These are phyloP conservation scores for Lomographa bimaculata DNA, from an alignment of 2,888 invertebrate genomes.

Conservation along the genomic window DNA sequence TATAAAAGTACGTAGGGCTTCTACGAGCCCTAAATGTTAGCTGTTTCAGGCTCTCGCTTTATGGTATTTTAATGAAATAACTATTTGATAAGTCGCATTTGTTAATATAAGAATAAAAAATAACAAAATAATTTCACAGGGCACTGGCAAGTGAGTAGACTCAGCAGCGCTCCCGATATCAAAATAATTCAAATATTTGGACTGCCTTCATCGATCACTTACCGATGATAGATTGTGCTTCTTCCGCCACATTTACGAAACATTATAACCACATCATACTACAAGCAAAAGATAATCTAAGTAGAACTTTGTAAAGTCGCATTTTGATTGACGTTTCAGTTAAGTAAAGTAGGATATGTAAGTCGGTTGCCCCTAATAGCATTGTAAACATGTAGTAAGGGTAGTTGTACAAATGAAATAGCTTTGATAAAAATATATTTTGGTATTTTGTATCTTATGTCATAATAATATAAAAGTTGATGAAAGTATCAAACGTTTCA, in stretches of 20 bases:
- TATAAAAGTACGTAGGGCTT: too few relatives aligned
- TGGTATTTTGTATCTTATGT: too few relatives aligned
- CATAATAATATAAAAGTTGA: too few relatives aligned
- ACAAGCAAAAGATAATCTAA: slow-evolving; percentile 24
- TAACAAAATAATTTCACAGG: slow-evolving; percentile 18
- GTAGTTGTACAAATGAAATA: too few relatives aligned
- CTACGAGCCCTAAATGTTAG: too few relatives aligned
- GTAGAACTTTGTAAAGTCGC: not conserved
- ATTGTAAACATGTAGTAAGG: slow-evolving; percentile 13
- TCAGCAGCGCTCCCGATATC: slow-evolving; percentile 36
- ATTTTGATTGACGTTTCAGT: slow-evolving; percentile 15
- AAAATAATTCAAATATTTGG: slow-evolving; percentile 76
- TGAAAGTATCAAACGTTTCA: too few relatives aligned
- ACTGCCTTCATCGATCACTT: slow-evolving; percentile 77
- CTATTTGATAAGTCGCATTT: too few relatives aligned
- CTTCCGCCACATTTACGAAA: slow-evolving; percentile 36
- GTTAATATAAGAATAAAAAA: too few relatives aligned
- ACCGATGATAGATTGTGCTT: slow-evolving; percentile 74
- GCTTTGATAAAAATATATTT: too few relatives aligned
- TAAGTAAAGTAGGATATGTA: slow-evolving; percentile 39
- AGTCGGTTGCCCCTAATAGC: slow-evolving; percentile 56
- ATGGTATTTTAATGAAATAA: too few relatives aligned
- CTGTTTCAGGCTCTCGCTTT: too few relatives aligned
- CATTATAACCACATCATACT: slow-evolving; percentile 23
- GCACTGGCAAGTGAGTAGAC: slow-evolving; percentile 52